A percentile compares a stretch with the other conserved stretches of the same genome.
Evolutionary conservation across 1,140 invertebrate genomes (phyloP).

Genomic region (Apis mellifera): Amel_HAv3.1 CM009942.2:4812501-4813000

Average conservation of each 20-base stretch:
- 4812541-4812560: constrained; percentile 5
- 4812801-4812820: background rate
- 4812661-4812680: constrained; percentile 28
- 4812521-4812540: constrained; percentile 18
- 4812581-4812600: too few relatives aligned
- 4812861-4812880: constrained; percentile 9
- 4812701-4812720: background rate
- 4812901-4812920: background rate
- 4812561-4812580: constrained; percentile 1
- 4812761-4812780: background rate
- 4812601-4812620: background rate
- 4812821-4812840: background rate
- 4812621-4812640: background rate
- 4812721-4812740: background rate
- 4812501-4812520: background rate
- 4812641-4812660: constrained; percentile 2
- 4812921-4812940: too few relatives aligned
- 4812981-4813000: too few relatives aligned
- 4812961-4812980: too few relatives aligned
- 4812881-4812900: constrained; percentile 16
- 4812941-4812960: too few relatives aligned
- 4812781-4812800: background rate
- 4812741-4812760: constrained; percentile 25
- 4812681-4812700: constrained; percentile 14
- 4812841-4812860: background rate